Conservation (phyloP, 2,888 invertebrate species). For the Emmelina monodactyla region DNA sequence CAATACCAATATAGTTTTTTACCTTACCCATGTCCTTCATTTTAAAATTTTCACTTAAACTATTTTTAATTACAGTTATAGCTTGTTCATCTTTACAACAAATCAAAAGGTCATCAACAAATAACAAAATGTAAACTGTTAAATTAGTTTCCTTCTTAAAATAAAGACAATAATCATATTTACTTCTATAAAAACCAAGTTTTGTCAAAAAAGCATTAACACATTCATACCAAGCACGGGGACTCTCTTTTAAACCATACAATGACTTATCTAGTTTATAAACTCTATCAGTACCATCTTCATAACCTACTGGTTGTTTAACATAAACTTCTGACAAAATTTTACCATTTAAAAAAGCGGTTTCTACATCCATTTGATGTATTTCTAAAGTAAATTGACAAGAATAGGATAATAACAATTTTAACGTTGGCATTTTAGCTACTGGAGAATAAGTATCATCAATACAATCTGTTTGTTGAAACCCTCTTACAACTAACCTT, state of each 20-base stretch:
- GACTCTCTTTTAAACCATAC: slow-evolving; percentile 20
- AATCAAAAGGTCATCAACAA: slow-evolving; percentile 21
- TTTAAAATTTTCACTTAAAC: slow-evolving; percentile 16
- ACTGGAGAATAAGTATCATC: slow-evolving; percentile 18
- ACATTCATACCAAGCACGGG: slow-evolving; percentile 19
- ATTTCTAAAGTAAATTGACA: slow-evolving; percentile 18
- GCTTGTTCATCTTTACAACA: slow-evolving; percentile 18
- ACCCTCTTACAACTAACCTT: slow-evolving; percentile 13
- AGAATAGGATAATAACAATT: slow-evolving; percentile 21
- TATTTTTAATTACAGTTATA: slow-evolving; percentile 17
- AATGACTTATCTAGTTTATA: slow-evolving; percentile 21
- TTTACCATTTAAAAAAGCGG: slow-evolving; percentile 21
- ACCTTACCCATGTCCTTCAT: slow-evolving; percentile 24
- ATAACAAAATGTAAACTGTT: slow-evolving; percentile 18
- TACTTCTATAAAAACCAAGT: slow-evolving; percentile 16
- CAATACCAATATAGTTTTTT: slow-evolving; percentile 17
- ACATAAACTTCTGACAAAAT: slow-evolving; percentile 20
- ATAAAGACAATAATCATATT: slow-evolving; percentile 19
- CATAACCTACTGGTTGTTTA: slow-evolving; percentile 23
- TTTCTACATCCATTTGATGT: slow-evolving; percentile 20
- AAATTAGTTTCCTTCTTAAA: slow-evolving; percentile 14
- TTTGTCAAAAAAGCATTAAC: slow-evolving; percentile 14
- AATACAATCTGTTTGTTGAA: slow-evolving; percentile 13
- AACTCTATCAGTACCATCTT: slow-evolving; percentile 20
- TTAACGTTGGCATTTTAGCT: slow-evolving; percentile 24